Percentiles rank a stretch among this genome's conserved stretches.
These are phyloP conservation scores for Nothobranchius kuhntae DNA, from an alignment of 2,113 vertebrate species.

Conservation along the genomic window DNA sequence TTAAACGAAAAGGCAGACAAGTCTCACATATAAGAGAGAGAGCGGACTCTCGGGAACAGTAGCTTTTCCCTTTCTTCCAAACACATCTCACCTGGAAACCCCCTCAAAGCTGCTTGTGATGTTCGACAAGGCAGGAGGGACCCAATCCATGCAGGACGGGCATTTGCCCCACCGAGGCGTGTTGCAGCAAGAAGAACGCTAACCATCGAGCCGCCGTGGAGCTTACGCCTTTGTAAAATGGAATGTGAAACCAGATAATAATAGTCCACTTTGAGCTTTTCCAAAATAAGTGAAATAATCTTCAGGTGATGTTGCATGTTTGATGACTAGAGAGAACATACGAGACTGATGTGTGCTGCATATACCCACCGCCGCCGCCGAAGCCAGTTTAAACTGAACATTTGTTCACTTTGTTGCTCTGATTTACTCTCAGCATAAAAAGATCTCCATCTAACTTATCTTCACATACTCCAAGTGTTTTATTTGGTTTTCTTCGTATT, in stretches of 20 bases:
- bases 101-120: background rate
- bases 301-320: constrained; percentile 23
- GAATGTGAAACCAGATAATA: constrained; percentile 65
- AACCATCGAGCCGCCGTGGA: constrained; percentile 24
- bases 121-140: too few species aligned
- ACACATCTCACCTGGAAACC: constrained; percentile 16
- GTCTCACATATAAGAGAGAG: background rate
- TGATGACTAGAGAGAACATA: constrained; percentile 2
- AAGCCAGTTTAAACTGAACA: background rate
- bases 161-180: constrained; percentile 16
- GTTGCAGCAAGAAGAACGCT: constrained; percentile 48
- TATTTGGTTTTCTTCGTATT: constrained; percentile 65
- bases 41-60: constrained; percentile 19
- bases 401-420: constrained; percentile 13
- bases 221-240: constrained; percentile 26
- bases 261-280: constrained; percentile 29
- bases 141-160: constrained; percentile 9
- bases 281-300: constrained; percentile 13
- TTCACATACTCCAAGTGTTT: constrained; percentile 38
- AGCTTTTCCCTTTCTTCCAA: background rate
- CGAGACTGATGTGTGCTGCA: constrained; percentile 1
- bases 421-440: background rate
- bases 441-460: constrained; percentile 46
- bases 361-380: too few species aligned
- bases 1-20: too few species aligned